A percentile compares a stretch with the other conserved stretches of the same genome.
Conservation (phyloP, 2,888 invertebrate species). For the Latrodectus elegans region DNA sequence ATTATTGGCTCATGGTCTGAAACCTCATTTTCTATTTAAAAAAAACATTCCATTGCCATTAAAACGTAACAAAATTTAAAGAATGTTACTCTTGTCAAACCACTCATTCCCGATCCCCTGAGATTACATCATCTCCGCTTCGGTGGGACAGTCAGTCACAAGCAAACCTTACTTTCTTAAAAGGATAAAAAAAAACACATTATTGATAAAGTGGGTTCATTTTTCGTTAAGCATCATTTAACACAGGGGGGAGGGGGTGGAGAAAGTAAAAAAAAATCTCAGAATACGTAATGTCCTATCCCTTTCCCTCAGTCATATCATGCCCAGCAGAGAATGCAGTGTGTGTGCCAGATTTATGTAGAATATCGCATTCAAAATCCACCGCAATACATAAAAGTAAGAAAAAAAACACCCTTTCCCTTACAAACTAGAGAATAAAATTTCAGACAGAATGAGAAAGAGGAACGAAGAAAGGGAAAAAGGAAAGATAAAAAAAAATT, state of each 20-base stretch:
- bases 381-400: constrained; percentile 41
- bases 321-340: neutral
- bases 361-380: constrained; percentile 47
- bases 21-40: no score
- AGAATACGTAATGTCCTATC: constrained; percentile 4
- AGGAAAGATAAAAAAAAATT: constrained; percentile 14
- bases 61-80: no score
- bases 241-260: constrained; percentile 18
- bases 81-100: no score
- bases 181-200: constrained; percentile 28
- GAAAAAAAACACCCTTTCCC: neutral
- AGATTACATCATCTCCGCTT: neutral
- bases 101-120: no score
- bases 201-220: constrained; percentile 58
- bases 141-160: neutral
- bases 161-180: neutral
- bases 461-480: neutral
- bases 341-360: constrained; percentile 21
- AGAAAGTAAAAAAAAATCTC: constrained; percentile 31
- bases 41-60: no score
- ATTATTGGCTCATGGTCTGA: no score
- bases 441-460: neutral
- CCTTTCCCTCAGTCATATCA: neutral
- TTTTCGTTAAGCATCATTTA: constrained; percentile 53
- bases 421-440: neutral